Conservation (phyloP, 1,140 invertebrate species). For the Drosophila guanche region DNA sequence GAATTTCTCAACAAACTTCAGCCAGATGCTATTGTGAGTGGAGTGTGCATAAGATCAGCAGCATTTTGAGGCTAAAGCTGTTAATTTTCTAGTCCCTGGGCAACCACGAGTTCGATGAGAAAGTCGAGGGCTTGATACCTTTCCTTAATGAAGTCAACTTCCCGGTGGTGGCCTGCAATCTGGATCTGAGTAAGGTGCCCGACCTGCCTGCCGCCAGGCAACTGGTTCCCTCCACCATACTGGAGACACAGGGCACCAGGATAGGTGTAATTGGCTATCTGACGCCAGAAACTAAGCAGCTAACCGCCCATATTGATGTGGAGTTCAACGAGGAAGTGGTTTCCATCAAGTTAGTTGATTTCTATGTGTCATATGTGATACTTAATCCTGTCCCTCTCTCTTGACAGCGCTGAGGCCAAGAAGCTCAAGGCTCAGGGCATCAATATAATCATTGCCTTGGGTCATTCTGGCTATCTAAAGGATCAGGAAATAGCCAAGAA, state of each 20-base stretch:
- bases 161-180: constrained; percentile 91
- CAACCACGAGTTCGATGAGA: constrained; percentile 97
- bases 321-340: constrained; percentile 86
- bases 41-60: too few species aligned
- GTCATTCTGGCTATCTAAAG: constrained; percentile 92
- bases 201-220: constrained; percentile 83
- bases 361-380: background rate
- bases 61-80: too few species aligned
- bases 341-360: constrained; percentile 84
- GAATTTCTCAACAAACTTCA: constrained; percentile 90
- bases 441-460: constrained; percentile 94
- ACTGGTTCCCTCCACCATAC: constrained; percentile 87
- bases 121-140: constrained; percentile 88
- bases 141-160: constrained; percentile 89
- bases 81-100: constrained; percentile 90
- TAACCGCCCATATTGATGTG: too few species aligned
- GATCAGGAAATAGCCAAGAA: constrained; percentile 91
- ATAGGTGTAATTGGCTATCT: constrained; percentile 95
- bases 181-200: constrained; percentile 88
- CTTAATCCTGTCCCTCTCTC: background rate
- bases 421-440: constrained; percentile 88
- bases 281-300: constrained; percentile 90
- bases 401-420: constrained; percentile 86
- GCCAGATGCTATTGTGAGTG: constrained; percentile 91
- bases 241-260: constrained; percentile 86